Base-by-base conservation (phyloP, 2,888 invertebrate species). In the Dusona sp. region DNA sequence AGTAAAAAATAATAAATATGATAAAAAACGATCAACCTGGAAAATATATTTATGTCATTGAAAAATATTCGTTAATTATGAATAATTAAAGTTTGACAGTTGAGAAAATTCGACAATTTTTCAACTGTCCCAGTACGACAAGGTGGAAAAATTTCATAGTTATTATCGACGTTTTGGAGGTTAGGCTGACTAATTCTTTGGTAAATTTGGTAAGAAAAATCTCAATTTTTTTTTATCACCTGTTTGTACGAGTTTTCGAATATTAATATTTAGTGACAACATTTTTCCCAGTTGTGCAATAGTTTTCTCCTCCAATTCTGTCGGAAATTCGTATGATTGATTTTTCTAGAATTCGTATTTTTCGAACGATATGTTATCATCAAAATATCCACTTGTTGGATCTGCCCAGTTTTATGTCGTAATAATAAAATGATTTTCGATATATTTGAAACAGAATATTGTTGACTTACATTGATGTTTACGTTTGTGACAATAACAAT, bases 101-200 rank as follows among this genome's bases (percentile, higher is more conserved):
- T n/a, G 77, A 29, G 16, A 61, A 38, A 29, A 8, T 25, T 19
- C n/a, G 11, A 29, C 77, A 75, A 78, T 36, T 81, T n/a, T 61
- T n/a, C 61, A 7, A 13, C 13, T 38, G 29, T 22, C 22, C 13
- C 19, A 2, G 16, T 29, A 45, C 68, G 51, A n/a, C 8, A 36
- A 16, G 22, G 19, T 42, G 16, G 29, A 25, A 51, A 61, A 61
- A 68, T 65, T 72, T 11, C 4, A 51, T 33, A 8, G 11, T 51
- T 61, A 8, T 57, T 73, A 3, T 19, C 25, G 3, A 1, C 4
- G 13, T 9, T 2, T 79, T 22, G 42, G 78, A 85, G 81, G 85
- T 85, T 85, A 78, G 67, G 38, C 57, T 2, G 57, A 13, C 13
- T 57, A 6, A 29, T 29, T 61, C 61, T 29, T 29, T 16, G 61